These are phyloP conservation scores for Amiota minor DNA, from an alignment of 2,888 invertebrate genomes.

Conservation along the genomic window DNA sequence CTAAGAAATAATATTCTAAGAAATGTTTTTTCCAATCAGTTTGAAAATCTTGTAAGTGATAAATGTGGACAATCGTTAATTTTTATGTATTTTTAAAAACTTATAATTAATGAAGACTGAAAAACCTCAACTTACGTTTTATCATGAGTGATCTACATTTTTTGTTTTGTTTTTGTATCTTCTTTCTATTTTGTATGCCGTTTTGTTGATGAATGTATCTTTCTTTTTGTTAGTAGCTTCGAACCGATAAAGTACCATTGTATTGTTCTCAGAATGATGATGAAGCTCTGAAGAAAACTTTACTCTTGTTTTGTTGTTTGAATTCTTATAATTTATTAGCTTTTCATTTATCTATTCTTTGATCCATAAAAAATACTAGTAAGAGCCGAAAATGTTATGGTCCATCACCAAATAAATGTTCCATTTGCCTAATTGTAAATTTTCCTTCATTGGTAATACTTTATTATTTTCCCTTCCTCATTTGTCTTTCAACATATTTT, in stretches of 20 bases:
- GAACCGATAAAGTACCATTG: slow-evolving; percentile 2
- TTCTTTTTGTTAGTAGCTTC: background rate
- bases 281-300: background rate
- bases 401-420: slow-evolving; percentile 22
- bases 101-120: slow-evolving; percentile 61
- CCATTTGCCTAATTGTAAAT: slow-evolving; percentile 22
- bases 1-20: background rate
- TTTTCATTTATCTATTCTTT: slow-evolving; percentile 26
- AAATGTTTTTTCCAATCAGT: no score
- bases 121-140: slow-evolving; percentile 23
- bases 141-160: slow-evolving; percentile 17
- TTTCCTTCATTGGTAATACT: background rate
- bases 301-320: slow-evolving; percentile 3
- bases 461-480: background rate
- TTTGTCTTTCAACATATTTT: background rate
- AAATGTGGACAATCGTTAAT: slow-evolving; percentile 26
- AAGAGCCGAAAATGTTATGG: background rate
- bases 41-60: slow-evolving; percentile 2
- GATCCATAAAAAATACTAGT: background rate
- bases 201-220: slow-evolving; percentile 4
- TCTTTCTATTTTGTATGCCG: slow-evolving; percentile 10
- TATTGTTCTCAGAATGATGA: background rate
- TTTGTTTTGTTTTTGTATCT: background rate
- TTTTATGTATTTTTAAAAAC: slow-evolving; percentile 57
- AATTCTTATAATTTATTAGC: slow-evolving; percentile 22